A percentile compares a stretch with the other conserved stretches of the same genome.
Conservation (phyloP, 2,113 vertebrate genomes). For the Podarcis raffonei region DNA sequence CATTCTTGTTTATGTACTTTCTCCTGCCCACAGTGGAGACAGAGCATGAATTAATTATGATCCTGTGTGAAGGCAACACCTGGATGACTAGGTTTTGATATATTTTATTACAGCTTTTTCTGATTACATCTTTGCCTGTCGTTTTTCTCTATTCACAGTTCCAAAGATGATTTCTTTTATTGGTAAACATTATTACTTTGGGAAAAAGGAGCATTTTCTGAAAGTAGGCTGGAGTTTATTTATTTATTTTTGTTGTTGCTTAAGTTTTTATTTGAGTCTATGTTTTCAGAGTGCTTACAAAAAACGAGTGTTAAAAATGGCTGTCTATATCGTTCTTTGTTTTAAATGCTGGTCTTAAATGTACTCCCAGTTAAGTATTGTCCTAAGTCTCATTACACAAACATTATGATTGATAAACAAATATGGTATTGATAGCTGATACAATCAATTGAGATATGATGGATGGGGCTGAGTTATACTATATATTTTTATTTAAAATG, state of each 20-base stretch:
- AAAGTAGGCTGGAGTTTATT: neutral
- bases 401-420: neutral
- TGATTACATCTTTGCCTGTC: constrained; percentile 32
- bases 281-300: constrained; percentile 15
- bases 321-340: neutral
- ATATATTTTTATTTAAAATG: neutral
- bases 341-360: neutral
- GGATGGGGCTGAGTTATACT: neutral
- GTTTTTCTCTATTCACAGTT: constrained; percentile 22
- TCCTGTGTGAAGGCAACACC: constrained; percentile 54
- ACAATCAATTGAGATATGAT: neutral
- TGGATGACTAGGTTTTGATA: constrained; percentile 53
- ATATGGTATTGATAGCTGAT: neutral
- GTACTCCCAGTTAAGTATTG: neutral
- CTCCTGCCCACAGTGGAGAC: constrained; percentile 36
- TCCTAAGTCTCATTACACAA: too few species aligned
- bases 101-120: constrained; percentile 55
- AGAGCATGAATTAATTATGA: constrained; percentile 73
- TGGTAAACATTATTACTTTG: constrained; percentile 39
- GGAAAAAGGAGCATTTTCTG: neutral
- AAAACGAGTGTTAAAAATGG: neutral
- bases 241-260: constrained; percentile 28
- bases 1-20: constrained; percentile 62
- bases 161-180: constrained; percentile 37
- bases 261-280: constrained; percentile 36